Percentiles rank a stretch among this genome's conserved stretches.
phyloP scores from a whole-genome alignment of 2,797 vertebrate genomes.

The Choloepus didactylus region DNA sequence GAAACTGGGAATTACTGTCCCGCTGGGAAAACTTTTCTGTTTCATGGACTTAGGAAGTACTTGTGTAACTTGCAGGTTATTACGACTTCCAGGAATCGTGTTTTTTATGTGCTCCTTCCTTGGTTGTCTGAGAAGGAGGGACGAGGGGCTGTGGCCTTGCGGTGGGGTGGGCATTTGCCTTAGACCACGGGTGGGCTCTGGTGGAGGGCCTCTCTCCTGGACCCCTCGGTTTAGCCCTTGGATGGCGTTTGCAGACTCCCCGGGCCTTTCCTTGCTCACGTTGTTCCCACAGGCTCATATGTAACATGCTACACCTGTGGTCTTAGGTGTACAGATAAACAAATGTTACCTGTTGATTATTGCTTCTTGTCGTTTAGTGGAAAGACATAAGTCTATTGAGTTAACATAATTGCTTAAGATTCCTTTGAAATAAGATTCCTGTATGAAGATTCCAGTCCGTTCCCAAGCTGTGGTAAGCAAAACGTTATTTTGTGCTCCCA shows the following conservation, averaged over 20 bases:
- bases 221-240: accelerated
- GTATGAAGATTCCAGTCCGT: neutral
- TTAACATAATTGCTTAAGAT: accelerated
- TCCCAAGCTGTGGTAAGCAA: accelerated
- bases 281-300: accelerated
- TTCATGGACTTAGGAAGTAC: neutral
- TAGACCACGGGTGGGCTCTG: too few species aligned
- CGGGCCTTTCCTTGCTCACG: too few species aligned
- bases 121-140: neutral
- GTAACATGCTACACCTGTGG: accelerated
- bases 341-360: neutral
- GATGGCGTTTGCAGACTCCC: neutral
- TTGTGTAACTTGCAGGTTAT: neutral
- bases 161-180: too few species aligned
- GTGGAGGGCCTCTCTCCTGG: neutral
- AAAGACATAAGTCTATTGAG: accelerated
- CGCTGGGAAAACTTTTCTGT: neutral
- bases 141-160: too few species aligned
- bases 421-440: neutral
- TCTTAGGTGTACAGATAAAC: neutral
- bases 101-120: neutral
- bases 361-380: neutral
- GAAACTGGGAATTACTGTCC: neutral
- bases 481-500: too few species aligned
- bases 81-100: neutral